phyloP scores from a whole-genome alignment of 2,797 vertebrate species.

The Echeneis naucrates region DNA sequence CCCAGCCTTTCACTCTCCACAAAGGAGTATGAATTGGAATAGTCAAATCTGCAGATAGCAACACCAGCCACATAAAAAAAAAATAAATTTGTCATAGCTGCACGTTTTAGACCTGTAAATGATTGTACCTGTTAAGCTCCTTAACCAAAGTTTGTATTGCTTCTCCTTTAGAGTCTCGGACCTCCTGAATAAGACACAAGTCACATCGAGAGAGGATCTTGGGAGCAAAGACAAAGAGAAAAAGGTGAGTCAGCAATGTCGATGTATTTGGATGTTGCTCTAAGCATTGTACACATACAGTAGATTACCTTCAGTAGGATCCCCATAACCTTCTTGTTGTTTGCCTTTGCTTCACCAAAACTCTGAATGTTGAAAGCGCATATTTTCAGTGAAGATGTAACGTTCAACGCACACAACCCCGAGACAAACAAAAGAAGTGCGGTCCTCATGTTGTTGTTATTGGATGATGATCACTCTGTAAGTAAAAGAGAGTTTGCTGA shows the following conservation, averaged over 20 bases:
- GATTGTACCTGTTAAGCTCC: constrained; percentile 83
- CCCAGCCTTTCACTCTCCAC: constrained; percentile 86
- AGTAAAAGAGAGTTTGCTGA: constrained; percentile 38
- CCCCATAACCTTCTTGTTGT: constrained; percentile 85
- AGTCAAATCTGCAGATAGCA: constrained; percentile 77
- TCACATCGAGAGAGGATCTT: constrained; percentile 89
- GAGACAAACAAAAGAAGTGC: constrained; percentile 63
- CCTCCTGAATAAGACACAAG: constrained; percentile 87
- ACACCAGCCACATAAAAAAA: neutral
- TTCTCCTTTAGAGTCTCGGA: constrained; percentile 85
- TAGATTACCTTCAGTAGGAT: constrained; percentile 82
- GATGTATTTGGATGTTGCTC: neutral
- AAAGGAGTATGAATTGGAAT: constrained; percentile 79
- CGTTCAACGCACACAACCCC: constrained; percentile 60
- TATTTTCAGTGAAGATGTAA: constrained; percentile 80
- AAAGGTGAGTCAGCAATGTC: neutral
- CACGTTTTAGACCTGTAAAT: neutral
- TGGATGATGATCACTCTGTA: constrained; percentile 27
- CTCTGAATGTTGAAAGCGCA: constrained; percentile 88
- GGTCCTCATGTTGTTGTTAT: constrained; percentile 79
- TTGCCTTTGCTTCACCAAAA: constrained; percentile 87
- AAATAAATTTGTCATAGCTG: neutral
- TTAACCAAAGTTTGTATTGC: constrained; percentile 80
- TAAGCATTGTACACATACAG: neutral
- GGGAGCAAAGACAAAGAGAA: constrained; percentile 3